Evolutionary conservation across 2,888 invertebrate genomes (phyloP), one percentile per base, ranked within the genome.

Genomic region (Caenorhabditis zanzibari): DNA sequence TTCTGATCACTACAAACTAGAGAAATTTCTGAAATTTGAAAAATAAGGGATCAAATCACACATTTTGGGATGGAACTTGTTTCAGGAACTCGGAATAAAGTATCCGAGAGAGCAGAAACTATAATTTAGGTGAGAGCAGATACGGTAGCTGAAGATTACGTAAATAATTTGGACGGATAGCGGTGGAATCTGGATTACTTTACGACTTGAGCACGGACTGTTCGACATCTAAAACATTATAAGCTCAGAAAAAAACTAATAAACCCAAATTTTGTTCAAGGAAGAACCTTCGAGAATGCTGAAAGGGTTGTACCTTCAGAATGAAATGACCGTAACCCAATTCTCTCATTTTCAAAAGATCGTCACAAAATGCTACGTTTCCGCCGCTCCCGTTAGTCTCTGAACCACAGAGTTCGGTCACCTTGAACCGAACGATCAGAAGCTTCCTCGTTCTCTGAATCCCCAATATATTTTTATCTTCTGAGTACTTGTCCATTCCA

Each of bases 361-460:
- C 38, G 49, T 16, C 26, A 32, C 44, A 61, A 49, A 61, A 26
- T 32, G 38, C 26, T 3, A 26, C 49, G 35, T 59, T 35, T 47
- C 71, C 47, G 47, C 47, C 47, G 9, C 49, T 61, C 38, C 10
- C 32, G 26, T 52, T 56, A 26, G 52, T 66, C 59, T 63, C 59
- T 44, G 59, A 76, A 76, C 59, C 59, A 49, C 68, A 76, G 59
- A 76, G 68, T 68, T 68, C 76, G 76, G 61, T 71, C 69, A 64
- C 79, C 63, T 79, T 79, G 79, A 79, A 79, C 79, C 79, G 56
- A 71, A 28, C 64, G 79, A 79, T 79, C 79, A 79, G 79, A 71
- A 79, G 79, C 71, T 28, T 80, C 71, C 44, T 64, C 75, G 73
- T 63, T 81, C 74, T 81, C 61, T 68, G 73, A 69, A 61, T 81